A percentile compares a stretch with the other conserved stretches of the same genome.
phyloP scores from a whole-genome alignment of 2,888 invertebrate species.

The Chesias legatella region DNA sequence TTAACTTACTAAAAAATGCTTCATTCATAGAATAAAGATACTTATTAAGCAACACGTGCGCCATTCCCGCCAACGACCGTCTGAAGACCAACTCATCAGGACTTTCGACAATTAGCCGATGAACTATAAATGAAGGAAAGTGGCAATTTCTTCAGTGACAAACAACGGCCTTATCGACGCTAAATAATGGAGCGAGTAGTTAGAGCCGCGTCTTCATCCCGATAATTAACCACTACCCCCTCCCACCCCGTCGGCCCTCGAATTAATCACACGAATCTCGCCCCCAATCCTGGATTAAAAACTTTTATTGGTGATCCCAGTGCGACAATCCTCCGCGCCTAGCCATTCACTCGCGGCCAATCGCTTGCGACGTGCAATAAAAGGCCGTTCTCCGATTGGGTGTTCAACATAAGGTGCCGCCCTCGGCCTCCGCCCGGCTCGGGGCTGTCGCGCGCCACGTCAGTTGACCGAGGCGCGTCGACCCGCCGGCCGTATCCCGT shows the following conservation, averaged over 20 bases:
- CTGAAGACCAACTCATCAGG: conserved; percentile 20
- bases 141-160: conserved; percentile 72
- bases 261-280: conserved; percentile 80
- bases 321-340: conserved; percentile 66
- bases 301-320: conserved; percentile 76
- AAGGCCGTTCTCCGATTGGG: conserved; percentile 49
- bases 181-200: conserved; percentile 76
- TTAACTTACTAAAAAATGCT: background rate
- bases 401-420: conserved; percentile 39
- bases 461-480: conserved; percentile 78
- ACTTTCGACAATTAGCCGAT: conserved; percentile 55
- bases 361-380: conserved; percentile 38
- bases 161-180: conserved; percentile 72
- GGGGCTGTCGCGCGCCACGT: conserved; percentile 70
- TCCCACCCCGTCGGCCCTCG: conserved; percentile 33
- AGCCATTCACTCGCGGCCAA: conserved; percentile 48
- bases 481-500: conserved; percentile 70
- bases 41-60: conserved; percentile 22
- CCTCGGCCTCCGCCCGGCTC: conserved; percentile 59
- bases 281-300: conserved; percentile 78
- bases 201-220: conserved; percentile 77
- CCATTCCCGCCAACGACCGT: conserved; percentile 35
- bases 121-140: conserved; percentile 72
- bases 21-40: conserved; percentile 4
- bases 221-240: conserved; percentile 67